Percentiles rank a stretch among this genome's conserved stretches.
These are phyloP conservation scores for Coelopa frigida DNA, from an alignment of 1,140 invertebrate genomes.

Conservation along the genomic window DNA sequence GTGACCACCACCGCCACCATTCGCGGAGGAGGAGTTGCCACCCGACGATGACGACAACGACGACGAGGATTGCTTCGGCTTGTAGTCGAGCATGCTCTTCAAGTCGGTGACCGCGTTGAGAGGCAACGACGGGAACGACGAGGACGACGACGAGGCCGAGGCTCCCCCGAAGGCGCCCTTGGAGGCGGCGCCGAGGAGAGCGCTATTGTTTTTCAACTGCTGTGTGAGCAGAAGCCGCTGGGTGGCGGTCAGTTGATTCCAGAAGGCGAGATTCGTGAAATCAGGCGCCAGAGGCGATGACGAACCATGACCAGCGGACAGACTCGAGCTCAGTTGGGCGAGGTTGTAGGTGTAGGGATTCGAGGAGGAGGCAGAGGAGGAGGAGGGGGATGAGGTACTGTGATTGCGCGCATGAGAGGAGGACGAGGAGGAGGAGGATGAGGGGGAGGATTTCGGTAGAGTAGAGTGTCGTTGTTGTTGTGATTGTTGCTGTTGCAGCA, in stretches of 20 bases:
- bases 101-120: constrained; percentile 37
- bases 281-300: constrained; percentile 27
- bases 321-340: neutral
- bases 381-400: constrained; percentile 4
- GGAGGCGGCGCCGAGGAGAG: neutral
- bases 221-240: constrained; percentile 34
- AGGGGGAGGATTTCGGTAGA: constrained; percentile 2
- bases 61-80: constrained; percentile 26
- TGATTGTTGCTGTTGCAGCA: constrained; percentile 33
- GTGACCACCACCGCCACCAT: constrained; percentile 14
- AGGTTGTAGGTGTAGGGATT: neutral
- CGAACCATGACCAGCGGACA: too few relatives aligned
- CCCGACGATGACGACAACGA: neutral
- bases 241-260: constrained; percentile 35
- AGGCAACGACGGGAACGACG: constrained; percentile 31
- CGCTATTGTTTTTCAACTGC: constrained; percentile 26
- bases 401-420: neutral
- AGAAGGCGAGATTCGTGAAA: constrained; percentile 35
- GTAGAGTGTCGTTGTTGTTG: constrained; percentile 24
- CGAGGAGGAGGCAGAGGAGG: constrained; percentile 12
- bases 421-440: constrained; percentile 7
- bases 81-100: constrained; percentile 41
- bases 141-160: constrained; percentile 20
- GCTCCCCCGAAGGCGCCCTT: neutral
- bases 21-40: neutral